These are phyloP conservation scores for Diplodus sargus DNA, from an alignment of 2,797 vertebrate species.

Conservation along the genomic window DNA sequence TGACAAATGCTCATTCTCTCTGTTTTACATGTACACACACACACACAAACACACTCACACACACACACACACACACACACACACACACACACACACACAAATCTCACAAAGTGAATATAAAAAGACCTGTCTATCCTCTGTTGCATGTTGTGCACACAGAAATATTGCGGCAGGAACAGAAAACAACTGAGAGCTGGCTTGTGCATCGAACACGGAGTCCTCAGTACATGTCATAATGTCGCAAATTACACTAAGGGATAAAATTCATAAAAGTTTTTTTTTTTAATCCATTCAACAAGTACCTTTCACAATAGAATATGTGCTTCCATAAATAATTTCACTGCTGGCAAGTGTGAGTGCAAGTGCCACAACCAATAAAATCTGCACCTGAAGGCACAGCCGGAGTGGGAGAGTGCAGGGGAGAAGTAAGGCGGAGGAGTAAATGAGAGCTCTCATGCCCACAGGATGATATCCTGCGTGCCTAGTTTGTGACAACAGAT, in stretches of 20 bases:
- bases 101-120: background rate
- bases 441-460: slow-evolving; percentile 31
- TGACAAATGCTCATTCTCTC: slow-evolving; percentile 13
- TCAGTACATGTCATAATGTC: background rate
- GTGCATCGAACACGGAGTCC: background rate
- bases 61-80: background rate
- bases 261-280: background rate
- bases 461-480: slow-evolving; percentile 8
- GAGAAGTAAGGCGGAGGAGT: slow-evolving; percentile 30
- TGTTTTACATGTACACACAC: background rate
- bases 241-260: background rate
- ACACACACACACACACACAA: slow-evolving; percentile 7
- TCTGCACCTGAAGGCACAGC: slow-evolving; percentile 52
- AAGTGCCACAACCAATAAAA: slow-evolving; percentile 61
- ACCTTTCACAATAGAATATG: slow-evolving; percentile 11
- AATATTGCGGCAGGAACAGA: slow-evolving; percentile 9
- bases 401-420: slow-evolving; percentile 38
- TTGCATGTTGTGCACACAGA: slow-evolving; percentile 12
- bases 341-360: slow-evolving; percentile 21
- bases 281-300: slow-evolving; percentile 27
- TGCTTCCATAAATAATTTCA: slow-evolving; percentile 38
- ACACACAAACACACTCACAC: too few species aligned
- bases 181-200: background rate
- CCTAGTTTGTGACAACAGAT: slow-evolving; percentile 21
- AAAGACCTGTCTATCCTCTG: slow-evolving; percentile 10